phyloP scores from a whole-genome alignment of 2,113 vertebrate species.

The Ceuthmochares aereus region DNA sequence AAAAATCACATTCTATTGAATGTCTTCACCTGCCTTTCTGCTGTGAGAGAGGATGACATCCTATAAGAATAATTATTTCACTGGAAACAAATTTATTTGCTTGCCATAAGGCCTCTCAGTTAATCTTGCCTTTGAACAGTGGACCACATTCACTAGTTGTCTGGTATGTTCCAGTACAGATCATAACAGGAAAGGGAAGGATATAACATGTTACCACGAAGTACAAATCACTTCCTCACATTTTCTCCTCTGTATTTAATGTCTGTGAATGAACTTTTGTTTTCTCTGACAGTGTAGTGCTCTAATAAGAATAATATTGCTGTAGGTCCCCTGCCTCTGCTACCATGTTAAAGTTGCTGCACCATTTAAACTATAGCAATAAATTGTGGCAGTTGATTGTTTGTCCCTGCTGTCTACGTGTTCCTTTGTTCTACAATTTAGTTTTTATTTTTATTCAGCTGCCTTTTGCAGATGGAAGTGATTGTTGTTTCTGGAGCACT shows the following conservation, averaged over 20 bases:
- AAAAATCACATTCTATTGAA: slow-evolving; percentile 71
- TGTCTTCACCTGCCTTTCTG: slow-evolving; percentile 72
- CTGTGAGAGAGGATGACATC: slow-evolving; percentile 54
- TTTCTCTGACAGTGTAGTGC: slow-evolving; percentile 39
- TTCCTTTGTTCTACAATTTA: slow-evolving; percentile 26
- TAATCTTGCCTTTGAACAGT: slow-evolving; percentile 52
- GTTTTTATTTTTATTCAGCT: slow-evolving; percentile 50
- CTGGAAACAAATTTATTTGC: slow-evolving; percentile 74
- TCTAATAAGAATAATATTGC: slow-evolving; percentile 61
- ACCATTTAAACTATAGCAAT: slow-evolving; percentile 44
- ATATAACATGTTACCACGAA: slow-evolving; percentile 47
- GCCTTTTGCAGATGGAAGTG: slow-evolving; percentile 40
- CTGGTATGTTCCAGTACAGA: slow-evolving; percentile 34
- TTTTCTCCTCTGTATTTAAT: slow-evolving; percentile 37
- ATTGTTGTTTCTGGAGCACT: slow-evolving; percentile 23
- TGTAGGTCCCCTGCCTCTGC: neutral
- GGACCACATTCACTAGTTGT: slow-evolving; percentile 25
- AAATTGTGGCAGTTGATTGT: slow-evolving; percentile 39
- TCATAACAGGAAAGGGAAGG: slow-evolving; percentile 50
- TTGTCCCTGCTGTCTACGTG: slow-evolving; percentile 6
- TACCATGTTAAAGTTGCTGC: slow-evolving; percentile 6
- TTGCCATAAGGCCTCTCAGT: slow-evolving; percentile 48
- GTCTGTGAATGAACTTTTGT: slow-evolving; percentile 44
- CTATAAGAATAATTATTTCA: slow-evolving; percentile 72
- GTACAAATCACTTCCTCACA: slow-evolving; percentile 39